Evolutionary conservation across 2,113 vertebrate species (phyloP).

Genomic region (Peromyscus leucopus): DNA sequence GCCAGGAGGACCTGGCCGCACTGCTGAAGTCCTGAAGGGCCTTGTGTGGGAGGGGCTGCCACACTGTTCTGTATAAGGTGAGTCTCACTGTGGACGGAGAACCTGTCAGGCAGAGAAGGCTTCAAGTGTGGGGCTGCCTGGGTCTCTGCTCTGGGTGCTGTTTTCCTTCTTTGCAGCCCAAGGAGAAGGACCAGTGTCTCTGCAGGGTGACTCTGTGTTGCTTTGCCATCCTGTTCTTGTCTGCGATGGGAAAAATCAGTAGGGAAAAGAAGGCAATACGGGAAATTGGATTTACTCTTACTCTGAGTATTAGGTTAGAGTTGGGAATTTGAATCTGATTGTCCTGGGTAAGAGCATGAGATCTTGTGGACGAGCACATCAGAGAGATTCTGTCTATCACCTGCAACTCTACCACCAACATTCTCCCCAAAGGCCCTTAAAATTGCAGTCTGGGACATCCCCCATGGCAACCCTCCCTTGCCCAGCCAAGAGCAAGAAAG

Average conservation of each 20-base stretch:
- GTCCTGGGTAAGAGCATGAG: constrained; percentile 58
- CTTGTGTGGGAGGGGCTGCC: not conserved
- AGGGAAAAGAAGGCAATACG: not conserved
- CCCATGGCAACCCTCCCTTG: accelerated
- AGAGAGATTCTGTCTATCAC: constrained; percentile 46
- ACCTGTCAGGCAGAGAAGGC: not conserved
- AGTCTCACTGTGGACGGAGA: not conserved
- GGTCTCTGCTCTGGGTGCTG: not conserved
- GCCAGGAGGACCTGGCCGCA: accelerated
- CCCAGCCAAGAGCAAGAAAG: not conserved
- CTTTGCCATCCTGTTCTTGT: not conserved
- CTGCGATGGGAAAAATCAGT: not conserved
- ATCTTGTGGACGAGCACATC: constrained; percentile 14
- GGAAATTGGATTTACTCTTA: not conserved
- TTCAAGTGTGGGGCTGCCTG: not conserved
- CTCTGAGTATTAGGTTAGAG: too few species aligned
- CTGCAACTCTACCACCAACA: not conserved
- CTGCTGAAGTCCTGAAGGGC: not conserved
- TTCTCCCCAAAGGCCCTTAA: not conserved
- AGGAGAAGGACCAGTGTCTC: not conserved
- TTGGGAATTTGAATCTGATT: not conserved
- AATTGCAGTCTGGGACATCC: not conserved
- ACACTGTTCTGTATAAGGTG: not conserved
- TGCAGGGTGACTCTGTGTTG: not conserved
- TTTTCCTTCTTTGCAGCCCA: not conserved